Evolutionary conservation across 1,140 invertebrate genomes (phyloP), one percentile per base, ranked within the genome.

Genomic region (Caerostris darwini): DNA sequence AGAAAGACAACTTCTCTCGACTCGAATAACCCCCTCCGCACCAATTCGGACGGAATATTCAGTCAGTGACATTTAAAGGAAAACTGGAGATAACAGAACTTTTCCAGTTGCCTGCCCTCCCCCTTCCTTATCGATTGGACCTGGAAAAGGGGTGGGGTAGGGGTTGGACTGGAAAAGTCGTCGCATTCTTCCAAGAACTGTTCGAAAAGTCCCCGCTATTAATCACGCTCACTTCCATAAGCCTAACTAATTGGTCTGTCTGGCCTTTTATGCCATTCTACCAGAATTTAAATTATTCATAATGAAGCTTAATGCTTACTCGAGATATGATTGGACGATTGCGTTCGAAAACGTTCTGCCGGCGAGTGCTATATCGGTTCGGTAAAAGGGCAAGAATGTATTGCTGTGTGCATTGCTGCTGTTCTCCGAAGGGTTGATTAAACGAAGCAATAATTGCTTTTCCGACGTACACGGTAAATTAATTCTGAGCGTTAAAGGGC

Each of bases 251-350:
- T 85, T 85, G 83, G 83, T 34, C 17, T 34, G 34, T 59, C 56
- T n/a, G 50, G 5, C 61, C 61, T n/a, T 67, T 67, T 67, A 82
- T 82, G 83, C 83, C 54, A 6, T 85, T 12, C 50, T 77, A 12
- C 10, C 34, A 77, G 71, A 77, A 77, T 77, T 57, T 58, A 57
- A 85, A 59, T 85, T 85, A 85, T 85, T 85, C 83, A 85, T 85
- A 85, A 85, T 85, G 83, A 85, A 57, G 54, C 57, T 17, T 85
- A 85, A 85, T 85, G 83, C 83, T 59, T 12, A 57, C 57, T 59
- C 4, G 56, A 85, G 83, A 34, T 58, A 50, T n/a, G 83, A 85
- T 85, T 59, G 17, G 56, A 56, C 56, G 57, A 85, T 85, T 85
- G n/a, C 56, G 19, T 58, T 34, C 56, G 71, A 77, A 34, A 34